Percentiles rank a stretch among this genome's conserved stretches.
These are phyloP conservation scores for Hyphantria cunea DNA, from an alignment of 1,140 invertebrate species.

Conservation along the genomic window DNA sequence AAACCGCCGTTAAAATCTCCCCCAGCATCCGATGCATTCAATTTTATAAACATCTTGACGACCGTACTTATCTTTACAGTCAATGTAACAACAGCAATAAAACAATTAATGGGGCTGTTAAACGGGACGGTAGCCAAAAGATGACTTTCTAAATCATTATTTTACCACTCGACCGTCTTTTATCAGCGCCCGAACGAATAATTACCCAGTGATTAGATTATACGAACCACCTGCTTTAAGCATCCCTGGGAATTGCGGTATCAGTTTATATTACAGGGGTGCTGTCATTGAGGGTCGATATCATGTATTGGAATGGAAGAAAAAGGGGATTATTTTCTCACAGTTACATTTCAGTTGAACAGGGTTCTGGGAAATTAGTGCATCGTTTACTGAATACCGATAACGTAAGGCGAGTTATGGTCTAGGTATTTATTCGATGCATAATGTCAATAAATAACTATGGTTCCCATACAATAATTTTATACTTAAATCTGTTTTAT, in stretches of 20 bases:
- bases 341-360: constrained; percentile 14
- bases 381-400: too few relatives aligned
- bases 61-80: constrained; percentile 69
- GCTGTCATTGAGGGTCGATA: constrained; percentile 12
- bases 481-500: too few relatives aligned
- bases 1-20: constrained; percentile 20
- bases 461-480: too few relatives aligned
- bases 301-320: constrained; percentile 22
- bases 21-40: constrained; percentile 12
- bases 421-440: not conserved
- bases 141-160: constrained; percentile 49
- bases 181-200: constrained; percentile 37
- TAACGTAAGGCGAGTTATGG: not conserved
- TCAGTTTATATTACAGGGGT: constrained; percentile 24
- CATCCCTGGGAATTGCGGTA: constrained; percentile 46
- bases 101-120: constrained; percentile 74
- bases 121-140: constrained; percentile 58
- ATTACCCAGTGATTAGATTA: constrained; percentile 31
- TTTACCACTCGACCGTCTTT: constrained; percentile 51
- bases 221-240: constrained; percentile 24
- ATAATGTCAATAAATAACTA: too few relatives aligned
- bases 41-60: constrained; percentile 61
- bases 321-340: constrained; percentile 33
- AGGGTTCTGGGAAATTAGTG: constrained; percentile 3
- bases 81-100: constrained; percentile 65